Evolutionary conservation across 2,797 vertebrate species (phyloP).

Genomic region (Anguilla marmorata): DNA sequence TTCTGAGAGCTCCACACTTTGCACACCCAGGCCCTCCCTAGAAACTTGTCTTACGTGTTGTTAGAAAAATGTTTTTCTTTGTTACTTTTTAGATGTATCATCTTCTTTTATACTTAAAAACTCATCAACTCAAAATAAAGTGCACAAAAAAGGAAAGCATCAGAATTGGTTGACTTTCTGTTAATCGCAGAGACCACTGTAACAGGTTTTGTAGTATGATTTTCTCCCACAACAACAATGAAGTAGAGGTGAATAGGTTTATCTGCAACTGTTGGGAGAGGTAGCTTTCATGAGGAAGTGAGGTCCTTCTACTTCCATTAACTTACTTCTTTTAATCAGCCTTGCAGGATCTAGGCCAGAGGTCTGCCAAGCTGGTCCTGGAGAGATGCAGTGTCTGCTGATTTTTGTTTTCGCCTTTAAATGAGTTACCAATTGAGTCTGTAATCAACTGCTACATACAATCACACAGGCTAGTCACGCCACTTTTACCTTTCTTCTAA

Average conservation of each 20-base stretch:
- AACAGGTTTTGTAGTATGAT: background rate
- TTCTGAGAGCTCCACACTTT: background rate
- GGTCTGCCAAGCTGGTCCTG: background rate
- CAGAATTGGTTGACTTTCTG: background rate
- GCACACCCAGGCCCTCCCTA: background rate
- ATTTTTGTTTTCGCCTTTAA: background rate
- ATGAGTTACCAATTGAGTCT: background rate
- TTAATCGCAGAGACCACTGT: background rate
- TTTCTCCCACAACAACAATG: background rate
- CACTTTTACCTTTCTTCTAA: background rate
- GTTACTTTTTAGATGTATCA: background rate
- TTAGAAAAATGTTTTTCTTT: constrained; percentile 25
- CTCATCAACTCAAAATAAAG: background rate
- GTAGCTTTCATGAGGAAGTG: background rate
- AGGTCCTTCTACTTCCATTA: background rate
- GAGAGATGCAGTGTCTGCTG: background rate
- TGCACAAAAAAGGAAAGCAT: background rate
- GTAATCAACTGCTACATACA: background rate
- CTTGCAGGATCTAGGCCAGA: background rate
- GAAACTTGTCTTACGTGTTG: constrained; percentile 25
- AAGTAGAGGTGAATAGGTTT: background rate
- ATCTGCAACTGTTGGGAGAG: background rate
- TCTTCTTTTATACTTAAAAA: constrained; percentile 29
- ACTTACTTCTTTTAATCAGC: background rate
- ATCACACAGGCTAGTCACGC: background rate